phyloP scores from a whole-genome alignment of 2,888 invertebrate genomes.

The Antitype chi region DNA sequence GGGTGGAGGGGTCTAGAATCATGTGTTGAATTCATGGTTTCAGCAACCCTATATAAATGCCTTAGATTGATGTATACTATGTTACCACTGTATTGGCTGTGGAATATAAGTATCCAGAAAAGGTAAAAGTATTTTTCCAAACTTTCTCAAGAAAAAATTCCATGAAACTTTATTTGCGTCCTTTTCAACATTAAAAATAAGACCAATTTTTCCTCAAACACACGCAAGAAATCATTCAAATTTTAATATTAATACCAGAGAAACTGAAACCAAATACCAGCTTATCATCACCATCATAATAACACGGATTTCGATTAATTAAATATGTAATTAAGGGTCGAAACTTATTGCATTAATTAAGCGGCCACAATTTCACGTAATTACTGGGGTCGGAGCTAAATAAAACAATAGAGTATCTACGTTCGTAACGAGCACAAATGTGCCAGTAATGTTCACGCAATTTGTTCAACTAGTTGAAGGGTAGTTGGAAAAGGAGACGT shows the following conservation, averaged over 20 bases:
- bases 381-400: constrained; percentile 55
- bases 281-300: constrained; percentile 41
- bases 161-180: background rate
- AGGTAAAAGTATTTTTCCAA: background rate
- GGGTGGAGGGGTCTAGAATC: too few species aligned
- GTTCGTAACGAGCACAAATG: constrained; percentile 55
- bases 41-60: too few species aligned
- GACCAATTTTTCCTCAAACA: background rate
- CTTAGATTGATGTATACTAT: too few species aligned
- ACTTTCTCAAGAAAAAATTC: background rate
- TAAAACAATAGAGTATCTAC: constrained; percentile 53
- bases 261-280: constrained; percentile 33
- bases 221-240: constrained; percentile 9
- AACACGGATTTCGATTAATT: constrained; percentile 42
- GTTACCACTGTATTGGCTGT: background rate
- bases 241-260: constrained; percentile 2
- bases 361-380: constrained; percentile 47
- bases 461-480: constrained; percentile 43
- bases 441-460: constrained; percentile 60
- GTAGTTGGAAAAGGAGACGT: constrained; percentile 22
- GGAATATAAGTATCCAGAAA: constrained; percentile 1
- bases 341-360: constrained; percentile 60
- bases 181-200: background rate
- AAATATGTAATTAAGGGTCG: constrained; percentile 46
- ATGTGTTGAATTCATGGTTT: too few species aligned